Base-by-base conservation (phyloP, 2,113 vertebrate species). In the Chaetodon auriga region DNA sequence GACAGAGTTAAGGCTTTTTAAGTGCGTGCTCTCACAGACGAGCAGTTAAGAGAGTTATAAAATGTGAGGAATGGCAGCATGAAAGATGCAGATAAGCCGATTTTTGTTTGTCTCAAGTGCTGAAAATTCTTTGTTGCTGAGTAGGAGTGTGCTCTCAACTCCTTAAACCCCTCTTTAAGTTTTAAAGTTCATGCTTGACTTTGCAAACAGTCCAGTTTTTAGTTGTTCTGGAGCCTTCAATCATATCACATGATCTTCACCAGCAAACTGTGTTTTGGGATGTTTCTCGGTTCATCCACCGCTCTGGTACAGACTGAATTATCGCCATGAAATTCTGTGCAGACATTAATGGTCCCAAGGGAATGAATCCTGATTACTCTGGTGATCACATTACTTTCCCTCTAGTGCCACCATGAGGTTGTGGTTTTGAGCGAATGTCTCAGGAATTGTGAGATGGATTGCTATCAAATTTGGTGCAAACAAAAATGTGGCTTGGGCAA, bases 1-100 rank as follows among this genome's bases (percentile, higher is more conserved):
- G 76, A 79, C 61, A 38, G 19, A 57, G 46, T 79, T 38, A 15
- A 60, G 49, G 23, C 55, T 77, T 79, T 68, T 62, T 68, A 75
- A 80, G 58, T 71, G 36, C 2, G 5, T 5, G n/a, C 16, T 80
- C 43, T 70, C 35, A 25, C 36, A 68, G 46, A 74, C 38, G 15
- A 45, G 36, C 62, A 57, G 57, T 64, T 64, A 43, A 41, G 0
- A 49, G 15, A 8, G 43, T 38, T n/a, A 10, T 61, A 23, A 55
- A 70, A 30, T 18, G 21, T 71, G 45, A 74, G 46, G 9, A 46
- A 61, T 55, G 4, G 19, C 36, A 13, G 7, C 49, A 48, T 45
- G 10, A 16, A 55, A 51, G 25, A n/a, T 74, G 35, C 9, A 53
- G 23, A 70, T 66, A 55, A 74, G 6, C 5, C 19, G 4, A 15